Evolutionary conservation across 92 coral and sea anemone species (phyloP).

Genomic region (Palythoa heliodiscus): DNA sequence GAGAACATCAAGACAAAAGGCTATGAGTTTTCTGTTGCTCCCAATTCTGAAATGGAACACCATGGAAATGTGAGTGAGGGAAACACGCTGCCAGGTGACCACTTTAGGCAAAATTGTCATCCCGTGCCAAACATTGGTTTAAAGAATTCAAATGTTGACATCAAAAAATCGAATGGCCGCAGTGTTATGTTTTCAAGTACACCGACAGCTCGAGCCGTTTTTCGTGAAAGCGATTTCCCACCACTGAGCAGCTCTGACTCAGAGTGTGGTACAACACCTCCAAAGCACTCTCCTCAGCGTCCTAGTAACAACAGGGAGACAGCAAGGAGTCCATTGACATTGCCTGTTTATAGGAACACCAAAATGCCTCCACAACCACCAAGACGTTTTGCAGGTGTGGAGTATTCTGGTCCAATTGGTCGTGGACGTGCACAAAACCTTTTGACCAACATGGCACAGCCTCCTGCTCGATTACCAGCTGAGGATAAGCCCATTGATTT

Average conservation of each 20-base stretch:
- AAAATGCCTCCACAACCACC: not conserved
- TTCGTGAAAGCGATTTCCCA: conserved; percentile 82
- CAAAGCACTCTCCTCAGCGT: conserved; percentile 39
- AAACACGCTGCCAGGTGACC: not conserved
- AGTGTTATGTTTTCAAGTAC: not conserved
- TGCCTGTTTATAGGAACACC: not conserved
- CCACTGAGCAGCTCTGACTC: conserved; percentile 92
- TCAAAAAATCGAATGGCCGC: conserved; percentile 6
- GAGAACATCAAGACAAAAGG: not conserved
- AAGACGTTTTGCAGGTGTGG: conserved; percentile 27
- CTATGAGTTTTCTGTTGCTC: not conserved
- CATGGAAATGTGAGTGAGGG: not conserved
- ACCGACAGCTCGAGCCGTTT: conserved; percentile 45
- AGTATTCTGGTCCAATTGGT: conserved; percentile 64
- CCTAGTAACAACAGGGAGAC: not conserved
- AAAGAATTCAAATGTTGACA: conserved; percentile 4
- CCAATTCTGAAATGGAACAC: not conserved
- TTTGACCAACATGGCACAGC: conserved; percentile 65
- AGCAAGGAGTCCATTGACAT: not conserved
- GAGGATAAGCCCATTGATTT: conserved; percentile 48
- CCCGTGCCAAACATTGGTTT: not conserved
- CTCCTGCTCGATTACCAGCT: conserved; percentile 77
- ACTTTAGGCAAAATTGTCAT: not conserved
- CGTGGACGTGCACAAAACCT: conserved; percentile 91
- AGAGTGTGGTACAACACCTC: conserved; percentile 59